Conservation (phyloP, 2,888 invertebrate species). For the Scaptomyza tumidula region DNA sequence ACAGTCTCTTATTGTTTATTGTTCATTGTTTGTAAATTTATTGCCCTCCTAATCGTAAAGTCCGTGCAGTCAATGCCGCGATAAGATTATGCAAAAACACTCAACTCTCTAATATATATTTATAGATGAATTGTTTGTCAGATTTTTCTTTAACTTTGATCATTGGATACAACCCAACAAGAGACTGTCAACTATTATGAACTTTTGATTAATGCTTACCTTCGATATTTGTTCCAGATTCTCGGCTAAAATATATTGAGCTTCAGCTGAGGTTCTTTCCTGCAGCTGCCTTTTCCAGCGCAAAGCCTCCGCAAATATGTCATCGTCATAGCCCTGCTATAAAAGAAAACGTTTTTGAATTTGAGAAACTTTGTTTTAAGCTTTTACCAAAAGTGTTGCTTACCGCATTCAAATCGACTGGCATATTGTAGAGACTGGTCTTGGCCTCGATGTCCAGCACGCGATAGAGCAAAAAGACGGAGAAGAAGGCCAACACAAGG, state of each 20-base stretch:
- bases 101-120: neutral
- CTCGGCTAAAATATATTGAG: conserved; percentile 90
- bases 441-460: conserved; percentile 84
- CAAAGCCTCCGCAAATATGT: conserved; percentile 88
- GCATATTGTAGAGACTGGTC: conserved; percentile 81
- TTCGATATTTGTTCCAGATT: conserved; percentile 93
- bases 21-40: neutral
- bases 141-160: neutral
- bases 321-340: conserved; percentile 86
- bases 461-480: conserved; percentile 83
- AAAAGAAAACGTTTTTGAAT: neutral
- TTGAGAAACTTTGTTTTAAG: too few relatives aligned
- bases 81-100: conserved; percentile 40
- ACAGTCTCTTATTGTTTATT: conserved; percentile 1
- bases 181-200: neutral
- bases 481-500: conserved; percentile 82
- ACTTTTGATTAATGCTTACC: neutral
- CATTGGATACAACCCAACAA: too few relatives aligned
- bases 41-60: conserved; percentile 12
- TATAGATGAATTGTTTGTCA: neutral
- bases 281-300: conserved; percentile 90
- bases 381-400: conserved; percentile 28
- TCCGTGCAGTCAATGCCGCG: conserved; percentile 11
- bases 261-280: conserved; percentile 89
- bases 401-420: conserved; percentile 84